Base-by-base conservation (phyloP, 2,797 vertebrate species). In the Phrynocephalus guinanensis region DNA sequence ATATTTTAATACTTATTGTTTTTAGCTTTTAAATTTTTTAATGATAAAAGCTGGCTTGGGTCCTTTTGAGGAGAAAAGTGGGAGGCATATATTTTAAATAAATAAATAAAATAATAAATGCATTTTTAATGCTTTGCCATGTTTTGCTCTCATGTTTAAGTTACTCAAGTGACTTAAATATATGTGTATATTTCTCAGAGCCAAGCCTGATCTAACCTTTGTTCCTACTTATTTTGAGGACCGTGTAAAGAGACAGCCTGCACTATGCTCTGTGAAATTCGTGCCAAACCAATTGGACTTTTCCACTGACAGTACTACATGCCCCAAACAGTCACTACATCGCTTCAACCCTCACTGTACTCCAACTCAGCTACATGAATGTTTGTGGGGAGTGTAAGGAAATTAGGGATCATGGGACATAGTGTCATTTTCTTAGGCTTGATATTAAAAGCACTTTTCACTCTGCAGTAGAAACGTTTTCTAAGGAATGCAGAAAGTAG, bases 121-220 rank as follows among this genome's bases (percentile, higher is more conserved):
- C 86, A 86, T 80, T 38, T 38, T 85, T 85, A 86, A n/a, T 38
- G 50, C 11, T 13, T 80, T 67, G 11, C 84, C 79, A 26, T 0
- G 88, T 52, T 91, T 75, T 33, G 16, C 70, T 68, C 44, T 2
- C 85, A 78, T 22, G 22, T 86, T 90, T 82, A 75, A 76, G 16
- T 28, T 2, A 81, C 3, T 44, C 48, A 84, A 75, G 84, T 48
- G 5, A 44, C 38, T 44, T 44, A 44, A 44, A 44, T 44, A 44
- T 44, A 44, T 86, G 33, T 76, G 67, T 3, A 8, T 1, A 63
- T 0, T 0, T 73, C 72, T 8, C 67, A 28, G 70, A 91, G 82
- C 24, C n/a, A 88, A 88, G 81, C 50, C 48, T 30, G 91, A 44
- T 87, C 63, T 83, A 89, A 71, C 88, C 50, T 75, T 18, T 48